Evolutionary conservation across 2,113 vertebrate genomes (phyloP), one percentile per base, ranked within the genome.

Genomic region (Lasiurus borealis): DNA sequence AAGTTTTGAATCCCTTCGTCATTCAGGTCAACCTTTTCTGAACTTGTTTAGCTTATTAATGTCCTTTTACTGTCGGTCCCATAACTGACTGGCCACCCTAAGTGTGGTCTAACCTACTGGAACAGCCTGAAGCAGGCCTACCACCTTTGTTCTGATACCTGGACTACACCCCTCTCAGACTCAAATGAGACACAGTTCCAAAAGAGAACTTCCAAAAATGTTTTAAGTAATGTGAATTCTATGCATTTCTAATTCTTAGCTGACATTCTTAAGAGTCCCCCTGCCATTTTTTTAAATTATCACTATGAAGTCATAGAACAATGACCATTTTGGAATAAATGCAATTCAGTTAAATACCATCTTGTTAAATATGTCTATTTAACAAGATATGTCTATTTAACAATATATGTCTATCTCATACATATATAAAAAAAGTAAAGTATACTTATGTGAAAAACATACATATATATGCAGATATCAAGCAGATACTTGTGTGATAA

Each of bases 241-340:
- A 59, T 9, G 57, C 57, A 59, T 59, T 59, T 59, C 57, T 59
- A 21, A 59, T 59, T 59, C 21, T 59, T 59, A 23, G 57, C 54
- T 57, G 54, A 19, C 57, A 59, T 59, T 59, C 21, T 59, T 59
- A 59, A 59, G 21, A 59, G 19, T 57, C 8, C 57, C 19, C 57
- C 57, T 23, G 57, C 21, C 57, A 23, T 59, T 23, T 59, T 59
- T 59, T 59, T 59, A 59, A 21, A 54, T 84, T 44, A 71, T 76
- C 54, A 52, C 15, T 93, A 46, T 50, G 29, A 19, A 64, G 57
- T 69, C 66, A 62, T 15, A 15, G 52, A 88, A 85, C n/a, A 82
- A 36, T 54, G 54, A 77, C 44, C 5, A 69, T 91, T 93, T 84
- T 40, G 83, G 73, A 89, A 82, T 85, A 96, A 89, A 80, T 88